Conservation (phyloP, 2,888 invertebrate genomes). For the Uloborus plumipes region DNA sequence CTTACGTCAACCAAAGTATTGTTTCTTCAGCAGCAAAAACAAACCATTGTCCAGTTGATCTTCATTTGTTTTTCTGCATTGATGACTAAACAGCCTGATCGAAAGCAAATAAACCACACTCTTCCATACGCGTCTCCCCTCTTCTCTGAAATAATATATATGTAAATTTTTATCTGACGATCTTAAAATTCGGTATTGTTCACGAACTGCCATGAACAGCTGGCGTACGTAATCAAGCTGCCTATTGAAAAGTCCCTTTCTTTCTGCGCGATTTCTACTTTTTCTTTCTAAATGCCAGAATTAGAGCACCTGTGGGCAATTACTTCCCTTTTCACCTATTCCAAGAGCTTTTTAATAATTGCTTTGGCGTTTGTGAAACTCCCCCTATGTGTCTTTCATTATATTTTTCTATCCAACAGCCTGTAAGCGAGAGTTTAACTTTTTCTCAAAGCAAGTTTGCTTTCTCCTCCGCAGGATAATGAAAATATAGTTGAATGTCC, state of each 20-base stretch:
- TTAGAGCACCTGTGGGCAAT: slow-evolving; percentile 39
- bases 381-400: slow-evolving; percentile 12
- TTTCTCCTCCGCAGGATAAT: too few relatives aligned
- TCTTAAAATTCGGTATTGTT: slow-evolving; percentile 53
- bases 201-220: slow-evolving; percentile 43
- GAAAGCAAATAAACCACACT: slow-evolving; percentile 17
- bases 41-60: too few relatives aligned
- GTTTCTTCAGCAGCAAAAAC: too few relatives aligned
- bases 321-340: slow-evolving; percentile 14
- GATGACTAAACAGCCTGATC: not conserved
- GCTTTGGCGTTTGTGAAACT: slow-evolving; percentile 16
- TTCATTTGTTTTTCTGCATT: too few relatives aligned
- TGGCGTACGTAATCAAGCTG: slow-evolving; percentile 43
- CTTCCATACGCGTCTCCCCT: slow-evolving; percentile 15
- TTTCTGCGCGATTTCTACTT: not conserved
- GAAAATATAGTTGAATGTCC: too few relatives aligned
- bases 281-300: slow-evolving; percentile 12
- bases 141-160: slow-evolving; percentile 50
- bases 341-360: slow-evolving; percentile 24
- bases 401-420: slow-evolving; percentile 9
- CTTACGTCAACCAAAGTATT: too few relatives aligned
- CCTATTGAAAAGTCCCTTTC: slow-evolving; percentile 22
- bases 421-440: too few relatives aligned
- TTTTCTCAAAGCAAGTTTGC: too few relatives aligned
- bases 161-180: slow-evolving; percentile 55